Evolutionary conservation across 1,140 invertebrate genomes (phyloP).

Genomic region (Uloborus diversus): DNA sequence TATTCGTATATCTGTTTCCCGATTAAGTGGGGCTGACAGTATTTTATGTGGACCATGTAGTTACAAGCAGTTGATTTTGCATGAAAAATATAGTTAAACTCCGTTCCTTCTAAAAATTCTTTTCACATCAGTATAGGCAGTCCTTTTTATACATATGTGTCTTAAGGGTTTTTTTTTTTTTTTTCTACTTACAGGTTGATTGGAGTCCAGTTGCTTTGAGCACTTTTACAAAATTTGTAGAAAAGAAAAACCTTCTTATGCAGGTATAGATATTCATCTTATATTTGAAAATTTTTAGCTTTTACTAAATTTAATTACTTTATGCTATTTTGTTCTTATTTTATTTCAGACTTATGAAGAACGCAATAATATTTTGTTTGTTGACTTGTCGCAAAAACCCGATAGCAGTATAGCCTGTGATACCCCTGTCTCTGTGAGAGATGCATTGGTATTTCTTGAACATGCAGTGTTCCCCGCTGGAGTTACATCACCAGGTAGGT

Average conservation of each 20-base stretch:
- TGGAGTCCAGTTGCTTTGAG: slow-evolving; percentile 20
- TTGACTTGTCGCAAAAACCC: slow-evolving; percentile 62
- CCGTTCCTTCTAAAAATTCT: no score
- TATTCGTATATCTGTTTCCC: no score
- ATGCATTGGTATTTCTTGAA: slow-evolving; percentile 59
- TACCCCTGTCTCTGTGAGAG: slow-evolving; percentile 65
- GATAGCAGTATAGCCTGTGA: slow-evolving; percentile 61
- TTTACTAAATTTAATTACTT: background rate
- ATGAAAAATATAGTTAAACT: no score
- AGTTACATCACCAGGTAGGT: slow-evolving; percentile 5
- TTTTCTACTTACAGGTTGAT: slow-evolving; percentile 6
- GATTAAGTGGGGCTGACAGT: no score
- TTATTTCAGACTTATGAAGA: slow-evolving; percentile 57
- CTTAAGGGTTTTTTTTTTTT: background rate
- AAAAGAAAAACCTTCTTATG: slow-evolving; percentile 18
- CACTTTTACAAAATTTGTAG: slow-evolving; percentile 28
- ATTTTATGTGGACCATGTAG: background rate
- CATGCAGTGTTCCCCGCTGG: slow-evolving; percentile 16
- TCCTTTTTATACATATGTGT: no score
- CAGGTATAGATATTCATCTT: slow-evolving; percentile 10
- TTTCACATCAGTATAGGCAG: no score
- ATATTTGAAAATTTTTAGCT: background rate
- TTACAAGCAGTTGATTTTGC: no score
- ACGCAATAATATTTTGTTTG: slow-evolving; percentile 59
- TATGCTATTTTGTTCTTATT: background rate